These are phyloP conservation scores for Doris montereyensis DNA, from an alignment of 2,888 invertebrate species.

Conservation along the genomic window DNA sequence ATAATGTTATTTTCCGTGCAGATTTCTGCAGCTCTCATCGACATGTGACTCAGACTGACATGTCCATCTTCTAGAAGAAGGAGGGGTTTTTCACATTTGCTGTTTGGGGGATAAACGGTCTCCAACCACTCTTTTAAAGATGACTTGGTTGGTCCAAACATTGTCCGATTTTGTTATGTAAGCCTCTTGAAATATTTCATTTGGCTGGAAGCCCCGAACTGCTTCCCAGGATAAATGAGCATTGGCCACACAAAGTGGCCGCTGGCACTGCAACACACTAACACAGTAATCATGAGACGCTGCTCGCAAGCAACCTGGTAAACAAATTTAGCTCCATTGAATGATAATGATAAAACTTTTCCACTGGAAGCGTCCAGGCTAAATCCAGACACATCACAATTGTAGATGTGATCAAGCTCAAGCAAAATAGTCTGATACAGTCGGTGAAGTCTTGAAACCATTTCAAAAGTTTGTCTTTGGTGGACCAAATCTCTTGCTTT, in stretches of 20 bases:
- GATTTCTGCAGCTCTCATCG: background rate
- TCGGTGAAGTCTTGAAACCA: background rate
- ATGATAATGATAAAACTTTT: background rate
- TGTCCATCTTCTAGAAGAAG: constrained; percentile 14
- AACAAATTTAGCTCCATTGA: background rate
- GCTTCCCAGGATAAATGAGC: constrained; percentile 20
- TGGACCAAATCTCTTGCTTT: background rate
- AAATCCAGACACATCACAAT: constrained; percentile 15
- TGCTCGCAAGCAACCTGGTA: background rate
- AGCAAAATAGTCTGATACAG: background rate
- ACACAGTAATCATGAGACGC: constrained; percentile 10
- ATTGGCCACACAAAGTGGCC: constrained; percentile 14
- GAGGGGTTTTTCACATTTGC: background rate
- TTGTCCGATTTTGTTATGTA: constrained; percentile 1
- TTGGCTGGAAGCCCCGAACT: constrained; percentile 22
- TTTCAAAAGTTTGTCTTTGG: background rate
- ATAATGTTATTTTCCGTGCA: constrained; percentile 12
- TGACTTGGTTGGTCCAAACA: constrained; percentile 4
- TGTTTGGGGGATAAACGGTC: constrained; percentile 1
- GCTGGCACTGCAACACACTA: constrained; percentile 4
- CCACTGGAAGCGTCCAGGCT: background rate
- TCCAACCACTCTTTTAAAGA: constrained; percentile 7
- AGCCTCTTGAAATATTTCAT: constrained; percentile 1
- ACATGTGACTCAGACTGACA: constrained; percentile 1
- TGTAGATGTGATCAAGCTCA: too few species aligned